A percentile compares a stretch with the other conserved stretches of the same genome.
Evolutionary conservation across 37 sponge, comb jelly and placozoan genomes (phyloP).

Genomic region (Cliona cf. orientalis): DNA sequence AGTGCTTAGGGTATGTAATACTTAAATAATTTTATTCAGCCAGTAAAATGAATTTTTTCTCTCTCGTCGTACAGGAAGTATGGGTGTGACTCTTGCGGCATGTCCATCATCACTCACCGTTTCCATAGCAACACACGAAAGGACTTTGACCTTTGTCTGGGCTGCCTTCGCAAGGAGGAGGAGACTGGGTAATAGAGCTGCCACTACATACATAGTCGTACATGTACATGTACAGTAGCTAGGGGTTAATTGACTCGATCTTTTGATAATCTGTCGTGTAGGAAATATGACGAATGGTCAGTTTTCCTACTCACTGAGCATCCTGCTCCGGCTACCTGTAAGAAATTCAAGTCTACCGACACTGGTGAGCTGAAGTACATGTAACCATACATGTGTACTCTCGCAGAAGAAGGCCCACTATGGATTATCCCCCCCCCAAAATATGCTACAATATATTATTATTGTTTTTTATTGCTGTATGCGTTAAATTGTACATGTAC

Average conservation of each 20-base stretch:
- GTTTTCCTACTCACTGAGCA: constrained; percentile 53
- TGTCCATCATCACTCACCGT: constrained; percentile 62
- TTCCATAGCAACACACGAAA: constrained; percentile 51
- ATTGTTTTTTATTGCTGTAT: background rate
- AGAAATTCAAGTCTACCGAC: constrained; percentile 35
- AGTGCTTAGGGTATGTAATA: constrained; percentile 40
- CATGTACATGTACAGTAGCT: background rate
- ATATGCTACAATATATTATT: background rate
- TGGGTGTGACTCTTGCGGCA: constrained; percentile 48
- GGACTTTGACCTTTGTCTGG: constrained; percentile 75
- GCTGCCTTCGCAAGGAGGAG: constrained; percentile 74
- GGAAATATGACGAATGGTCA: constrained; percentile 61
- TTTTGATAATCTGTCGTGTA: background rate
- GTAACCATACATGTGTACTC: no score
- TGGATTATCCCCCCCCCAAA: no score
- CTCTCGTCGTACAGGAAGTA: constrained; percentile 8
- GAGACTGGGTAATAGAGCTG: constrained; percentile 14
- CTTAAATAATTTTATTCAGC: no score
- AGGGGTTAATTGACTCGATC: background rate
- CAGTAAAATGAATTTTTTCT: background rate
- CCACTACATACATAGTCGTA: background rate
- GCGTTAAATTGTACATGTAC: background rate
- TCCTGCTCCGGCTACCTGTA: constrained; percentile 21
- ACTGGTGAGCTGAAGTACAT: constrained; percentile 12
- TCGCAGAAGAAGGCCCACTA: no score